Percentiles rank a stretch among this genome's conserved stretches.
phyloP scores from a whole-genome alignment of 2,113 vertebrate genomes.

The Acrocephalus kingi region DNA sequence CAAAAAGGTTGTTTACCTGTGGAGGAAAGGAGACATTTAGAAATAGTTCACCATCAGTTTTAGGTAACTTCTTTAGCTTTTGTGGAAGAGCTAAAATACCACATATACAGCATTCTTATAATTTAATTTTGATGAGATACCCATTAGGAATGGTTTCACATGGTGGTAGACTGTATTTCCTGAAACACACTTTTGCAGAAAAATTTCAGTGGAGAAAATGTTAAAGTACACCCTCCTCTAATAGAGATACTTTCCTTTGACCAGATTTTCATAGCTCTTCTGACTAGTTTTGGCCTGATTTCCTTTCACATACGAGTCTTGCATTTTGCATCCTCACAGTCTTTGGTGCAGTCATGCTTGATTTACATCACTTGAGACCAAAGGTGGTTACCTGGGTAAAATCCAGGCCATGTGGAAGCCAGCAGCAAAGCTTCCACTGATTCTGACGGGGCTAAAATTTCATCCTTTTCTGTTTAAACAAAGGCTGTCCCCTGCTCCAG shows the following conservation, averaged over 20 bases:
- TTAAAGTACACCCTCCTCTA: neutral
- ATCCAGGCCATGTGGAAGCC: neutral
- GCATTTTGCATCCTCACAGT: neutral
- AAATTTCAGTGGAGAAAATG: neutral
- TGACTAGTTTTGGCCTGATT: neutral
- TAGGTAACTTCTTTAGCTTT: neutral
- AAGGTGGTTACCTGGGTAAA: constrained; percentile 13
- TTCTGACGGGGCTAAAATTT: neutral
- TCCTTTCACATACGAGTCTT: neutral
- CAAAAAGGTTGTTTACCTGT: neutral
- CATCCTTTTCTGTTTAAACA: neutral
- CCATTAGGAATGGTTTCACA: neutral
- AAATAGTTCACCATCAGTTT: neutral
- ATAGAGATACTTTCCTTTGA: neutral
- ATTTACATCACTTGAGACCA: neutral
- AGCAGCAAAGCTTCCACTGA: neutral
- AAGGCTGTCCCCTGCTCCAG: neutral
- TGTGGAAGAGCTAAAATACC: neutral
- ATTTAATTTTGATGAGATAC: neutral
- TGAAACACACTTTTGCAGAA: neutral
- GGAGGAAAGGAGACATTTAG: neutral
- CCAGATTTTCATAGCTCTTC: neutral
- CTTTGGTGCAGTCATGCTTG: neutral
- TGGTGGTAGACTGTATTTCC: neutral
- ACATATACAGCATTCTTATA: neutral